phyloP scores from a whole-genome alignment of 2,797 vertebrate genomes.

The Micromesistius poutassou region DNA sequence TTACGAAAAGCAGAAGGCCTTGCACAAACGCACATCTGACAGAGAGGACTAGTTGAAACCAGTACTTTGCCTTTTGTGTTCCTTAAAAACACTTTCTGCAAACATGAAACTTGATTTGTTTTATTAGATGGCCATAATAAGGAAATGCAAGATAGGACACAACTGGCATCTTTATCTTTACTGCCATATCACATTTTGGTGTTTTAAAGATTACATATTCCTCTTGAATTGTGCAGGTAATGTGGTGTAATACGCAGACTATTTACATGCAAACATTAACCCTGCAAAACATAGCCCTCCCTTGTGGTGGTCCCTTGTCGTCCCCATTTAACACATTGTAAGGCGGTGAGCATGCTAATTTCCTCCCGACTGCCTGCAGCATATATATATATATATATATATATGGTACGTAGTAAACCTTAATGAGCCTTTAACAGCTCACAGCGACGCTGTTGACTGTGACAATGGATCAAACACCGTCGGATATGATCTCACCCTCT shows the following conservation, averaged over 20 bases:
- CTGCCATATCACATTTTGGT: not conserved
- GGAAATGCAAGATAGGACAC: not conserved
- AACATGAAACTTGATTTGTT: not conserved
- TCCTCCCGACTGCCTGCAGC: not conserved
- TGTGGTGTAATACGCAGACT: not conserved
- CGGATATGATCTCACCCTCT: not conserved
- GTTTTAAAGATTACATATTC: not conserved
- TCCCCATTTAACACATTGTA: not conserved
- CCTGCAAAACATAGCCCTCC: not conserved
- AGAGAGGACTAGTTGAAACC: conserved; percentile 17
- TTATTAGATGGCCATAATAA: conserved; percentile 3
- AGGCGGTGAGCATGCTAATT: not conserved
- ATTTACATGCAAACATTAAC: not conserved
- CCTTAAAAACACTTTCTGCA: not conserved
- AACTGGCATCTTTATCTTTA: not conserved
- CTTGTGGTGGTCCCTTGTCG: not conserved
- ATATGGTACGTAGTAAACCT: not conserved
- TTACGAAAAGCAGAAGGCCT: conserved; percentile 16
- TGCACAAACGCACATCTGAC: conserved; percentile 37
- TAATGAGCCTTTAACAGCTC: not conserved
- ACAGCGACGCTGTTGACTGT: not conserved
- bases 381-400: not conserved
- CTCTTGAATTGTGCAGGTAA: not conserved
- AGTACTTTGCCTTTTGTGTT: not conserved
- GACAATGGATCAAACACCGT: not conserved